Evolutionary conservation across 2,797 vertebrate genomes (phyloP).

Genomic region (Oreochromis mossambicus): DNA sequence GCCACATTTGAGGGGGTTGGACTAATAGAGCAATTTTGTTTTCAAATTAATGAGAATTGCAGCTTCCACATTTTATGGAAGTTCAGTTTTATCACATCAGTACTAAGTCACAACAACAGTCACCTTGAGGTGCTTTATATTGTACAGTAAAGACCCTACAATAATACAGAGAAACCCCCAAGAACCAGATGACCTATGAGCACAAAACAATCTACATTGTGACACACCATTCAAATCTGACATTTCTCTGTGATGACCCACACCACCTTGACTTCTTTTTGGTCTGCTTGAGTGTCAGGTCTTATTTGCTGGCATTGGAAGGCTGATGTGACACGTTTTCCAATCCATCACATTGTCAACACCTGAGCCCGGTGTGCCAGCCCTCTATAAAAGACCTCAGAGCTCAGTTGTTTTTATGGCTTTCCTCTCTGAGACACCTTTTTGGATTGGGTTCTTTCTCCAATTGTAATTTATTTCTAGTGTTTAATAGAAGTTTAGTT

Average conservation of each 20-base stretch:
- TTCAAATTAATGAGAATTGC: neutral
- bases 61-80: neutral
- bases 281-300: neutral
- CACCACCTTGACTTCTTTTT: neutral
- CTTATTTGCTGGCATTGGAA: neutral
- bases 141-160: neutral
- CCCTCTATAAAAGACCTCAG: neutral
- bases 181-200: neutral
- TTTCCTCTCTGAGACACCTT: neutral
- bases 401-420: neutral
- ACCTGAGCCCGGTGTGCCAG: neutral
- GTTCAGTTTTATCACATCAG: neutral
- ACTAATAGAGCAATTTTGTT: rapidly evolving
- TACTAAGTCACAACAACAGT: neutral
- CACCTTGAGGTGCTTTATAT: neutral
- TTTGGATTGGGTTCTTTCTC: neutral
- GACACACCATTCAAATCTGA: neutral
- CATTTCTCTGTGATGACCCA: neutral
- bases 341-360: too few species aligned
- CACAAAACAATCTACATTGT: neutral
- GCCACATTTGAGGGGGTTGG: neutral
- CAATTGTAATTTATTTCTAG: neutral
- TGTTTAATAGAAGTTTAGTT: neutral
- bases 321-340: neutral
- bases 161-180: neutral